Evolutionary conservation across 1,140 invertebrate genomes (phyloP).

Genomic region (Sinella curviseta): DNA sequence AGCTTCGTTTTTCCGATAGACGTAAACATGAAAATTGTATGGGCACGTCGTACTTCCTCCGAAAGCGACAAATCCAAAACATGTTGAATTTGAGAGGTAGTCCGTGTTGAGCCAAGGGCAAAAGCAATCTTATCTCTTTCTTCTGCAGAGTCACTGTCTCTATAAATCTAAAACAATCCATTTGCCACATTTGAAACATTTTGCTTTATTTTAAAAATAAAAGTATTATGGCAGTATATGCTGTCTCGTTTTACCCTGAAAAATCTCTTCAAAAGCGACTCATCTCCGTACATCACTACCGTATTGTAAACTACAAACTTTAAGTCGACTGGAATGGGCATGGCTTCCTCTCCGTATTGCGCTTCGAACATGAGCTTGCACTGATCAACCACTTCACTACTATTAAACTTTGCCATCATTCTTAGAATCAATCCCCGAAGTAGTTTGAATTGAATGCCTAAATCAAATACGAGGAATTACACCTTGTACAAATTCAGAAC

Average conservation of each 20-base stretch:
- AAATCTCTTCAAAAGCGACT: constrained; percentile 45
- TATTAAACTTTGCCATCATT: constrained; percentile 57
- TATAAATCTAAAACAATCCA: neutral
- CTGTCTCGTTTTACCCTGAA: neutral
- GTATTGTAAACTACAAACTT: constrained; percentile 58
- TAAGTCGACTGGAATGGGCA: constrained; percentile 59
- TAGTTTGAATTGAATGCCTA: neutral
- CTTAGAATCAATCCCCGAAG: constrained; percentile 55
- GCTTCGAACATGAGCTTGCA: constrained; percentile 58
- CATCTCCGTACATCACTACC: constrained; percentile 56
- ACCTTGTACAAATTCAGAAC: too few species aligned
- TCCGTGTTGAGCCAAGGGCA: neutral
- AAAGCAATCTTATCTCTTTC: neutral
- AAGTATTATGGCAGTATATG: neutral
- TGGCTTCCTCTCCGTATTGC: constrained; percentile 54
- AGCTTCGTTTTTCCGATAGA: constrained; percentile 56
- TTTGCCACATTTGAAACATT: too few species aligned
- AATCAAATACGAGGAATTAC: neutral
- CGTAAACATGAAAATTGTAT: constrained; percentile 59
- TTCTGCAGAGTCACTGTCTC: neutral
- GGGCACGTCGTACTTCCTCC: constrained; percentile 62
- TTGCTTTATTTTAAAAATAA: neutral
- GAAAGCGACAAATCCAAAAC: constrained; percentile 48
- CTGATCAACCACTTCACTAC: constrained; percentile 58
- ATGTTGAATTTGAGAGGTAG: neutral